Conservation (phyloP, 2,797 vertebrate genomes). For the Pangasius krempfi region DNA sequence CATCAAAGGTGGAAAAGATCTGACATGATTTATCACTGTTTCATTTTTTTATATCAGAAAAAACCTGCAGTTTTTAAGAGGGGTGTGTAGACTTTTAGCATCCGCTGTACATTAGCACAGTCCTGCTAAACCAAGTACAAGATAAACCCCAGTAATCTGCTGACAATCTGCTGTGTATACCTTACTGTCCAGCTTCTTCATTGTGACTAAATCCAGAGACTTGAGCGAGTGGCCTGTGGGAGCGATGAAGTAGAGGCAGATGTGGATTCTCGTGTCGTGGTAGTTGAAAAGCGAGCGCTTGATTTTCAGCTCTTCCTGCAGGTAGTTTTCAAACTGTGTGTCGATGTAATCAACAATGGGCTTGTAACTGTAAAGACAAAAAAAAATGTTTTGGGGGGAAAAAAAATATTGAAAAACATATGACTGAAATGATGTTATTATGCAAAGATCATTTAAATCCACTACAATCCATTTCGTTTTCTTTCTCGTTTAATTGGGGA, state of each 20-base stretch:
- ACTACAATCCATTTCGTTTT: neutral
- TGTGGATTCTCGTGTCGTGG: constrained; percentile 95
- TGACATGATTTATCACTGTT: neutral
- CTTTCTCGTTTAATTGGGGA: neutral
- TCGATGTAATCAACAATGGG: constrained; percentile 99
- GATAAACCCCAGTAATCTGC: neutral
- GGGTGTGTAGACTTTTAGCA: neutral
- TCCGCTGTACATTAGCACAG: neutral
- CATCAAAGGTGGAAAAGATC: neutral
- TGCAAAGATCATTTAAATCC: neutral
- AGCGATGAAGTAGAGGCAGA: constrained; percentile 97
- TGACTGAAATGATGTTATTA: neutral
- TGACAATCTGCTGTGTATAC: constrained; percentile 65
- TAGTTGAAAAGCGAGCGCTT: constrained; percentile 95
- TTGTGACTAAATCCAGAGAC: constrained; percentile 95
- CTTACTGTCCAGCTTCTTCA: constrained; percentile 99
- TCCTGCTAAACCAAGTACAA: neutral
- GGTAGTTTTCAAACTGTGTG: constrained; percentile 96
- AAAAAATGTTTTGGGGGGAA: neutral
- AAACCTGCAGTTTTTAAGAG: neutral
- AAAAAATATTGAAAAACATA: neutral
- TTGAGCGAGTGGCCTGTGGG: constrained; percentile 97
- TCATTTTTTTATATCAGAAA: neutral
- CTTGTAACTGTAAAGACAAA: constrained; percentile 87
- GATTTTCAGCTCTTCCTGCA: constrained; percentile 98